Percentiles rank a stretch among this genome's conserved stretches.
Evolutionary conservation across 1,140 invertebrate species (phyloP).

Genomic region (Sesamia nonagrioides): DNA sequence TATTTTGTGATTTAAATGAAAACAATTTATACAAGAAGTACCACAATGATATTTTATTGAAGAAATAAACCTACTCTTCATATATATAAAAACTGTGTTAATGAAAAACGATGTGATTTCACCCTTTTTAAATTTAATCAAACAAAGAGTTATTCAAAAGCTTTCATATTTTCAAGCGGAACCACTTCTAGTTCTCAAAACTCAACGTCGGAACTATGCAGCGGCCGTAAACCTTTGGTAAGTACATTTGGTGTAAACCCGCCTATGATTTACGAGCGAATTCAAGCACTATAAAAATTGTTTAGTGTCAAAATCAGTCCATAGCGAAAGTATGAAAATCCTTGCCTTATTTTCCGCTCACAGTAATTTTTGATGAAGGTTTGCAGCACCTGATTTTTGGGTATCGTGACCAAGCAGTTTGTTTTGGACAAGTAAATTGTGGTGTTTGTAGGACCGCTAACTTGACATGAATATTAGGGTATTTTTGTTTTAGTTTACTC

Average conservation of each 20-base stretch:
- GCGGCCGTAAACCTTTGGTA: conserved; percentile 62
- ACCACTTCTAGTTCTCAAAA: background rate
- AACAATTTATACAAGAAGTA: too few relatives aligned
- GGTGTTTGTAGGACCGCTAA: background rate
- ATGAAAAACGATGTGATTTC: background rate
- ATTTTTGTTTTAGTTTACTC: too few relatives aligned
- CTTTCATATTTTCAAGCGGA: background rate
- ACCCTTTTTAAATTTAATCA: background rate
- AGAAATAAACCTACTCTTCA: too few relatives aligned
- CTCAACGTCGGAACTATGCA: conserved; percentile 18
- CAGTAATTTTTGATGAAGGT: conserved; percentile 21
- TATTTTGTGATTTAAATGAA: too few relatives aligned
- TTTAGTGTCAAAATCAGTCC: conserved; percentile 52
- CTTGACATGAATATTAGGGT: too few relatives aligned
- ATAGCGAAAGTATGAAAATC: background rate
- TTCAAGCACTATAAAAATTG: conserved; percentile 62
- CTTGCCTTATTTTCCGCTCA: conserved; percentile 13
- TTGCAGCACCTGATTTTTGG: conserved; percentile 7
- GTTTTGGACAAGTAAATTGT: conserved; percentile 12
- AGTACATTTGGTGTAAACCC: conserved; percentile 61
- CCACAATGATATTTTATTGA: too few relatives aligned
- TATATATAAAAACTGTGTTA: background rate
- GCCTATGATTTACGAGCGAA: conserved; percentile 64
- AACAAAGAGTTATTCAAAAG: background rate
- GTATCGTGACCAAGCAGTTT: background rate